Percentiles rank a stretch among this genome's conserved stretches.
These are phyloP conservation scores for Athalia circularis DNA, from an alignment of 2,888 invertebrate species.

Conservation along the genomic window DNA sequence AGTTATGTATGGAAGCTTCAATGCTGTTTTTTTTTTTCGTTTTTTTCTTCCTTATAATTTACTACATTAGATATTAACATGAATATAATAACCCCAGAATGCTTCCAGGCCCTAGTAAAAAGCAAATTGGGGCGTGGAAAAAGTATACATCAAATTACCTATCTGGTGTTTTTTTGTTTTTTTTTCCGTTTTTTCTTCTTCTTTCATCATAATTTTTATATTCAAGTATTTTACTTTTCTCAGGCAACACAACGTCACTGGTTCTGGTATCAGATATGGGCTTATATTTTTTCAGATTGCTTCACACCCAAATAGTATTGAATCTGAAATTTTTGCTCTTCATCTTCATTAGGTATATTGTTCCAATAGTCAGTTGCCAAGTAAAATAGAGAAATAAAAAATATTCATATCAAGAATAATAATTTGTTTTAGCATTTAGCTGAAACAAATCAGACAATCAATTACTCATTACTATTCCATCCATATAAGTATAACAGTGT, in stretches of 20 bases:
- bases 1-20: conserved; percentile 44
- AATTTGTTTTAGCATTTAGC: conserved; percentile 19
- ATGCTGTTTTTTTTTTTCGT: conserved; percentile 24
- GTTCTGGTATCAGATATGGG: background rate
- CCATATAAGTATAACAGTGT: conserved; percentile 45
- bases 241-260: conserved; percentile 6
- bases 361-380: conserved; percentile 1
- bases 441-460: conserved; percentile 18
- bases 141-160: conserved; percentile 68
- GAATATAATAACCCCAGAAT: conserved; percentile 66
- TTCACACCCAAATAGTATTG: background rate
- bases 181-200: conserved; percentile 23
- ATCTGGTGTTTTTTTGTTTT: conserved; percentile 50
- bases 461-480: conserved; percentile 21
- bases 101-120: conserved; percentile 68
- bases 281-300: background rate
- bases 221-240: conserved; percentile 35
- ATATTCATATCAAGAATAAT: conserved; percentile 16
- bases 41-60: conserved; percentile 35
- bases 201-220: conserved; percentile 12
- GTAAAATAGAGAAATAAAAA: conserved; percentile 30
- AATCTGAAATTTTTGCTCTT: background rate
- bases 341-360: background rate
- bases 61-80: conserved; percentile 62
- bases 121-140: conserved; percentile 65